Evolutionary conservation across 2,113 vertebrate genomes (phyloP).

Genomic region (Centrocercus urophasianus): DNA sequence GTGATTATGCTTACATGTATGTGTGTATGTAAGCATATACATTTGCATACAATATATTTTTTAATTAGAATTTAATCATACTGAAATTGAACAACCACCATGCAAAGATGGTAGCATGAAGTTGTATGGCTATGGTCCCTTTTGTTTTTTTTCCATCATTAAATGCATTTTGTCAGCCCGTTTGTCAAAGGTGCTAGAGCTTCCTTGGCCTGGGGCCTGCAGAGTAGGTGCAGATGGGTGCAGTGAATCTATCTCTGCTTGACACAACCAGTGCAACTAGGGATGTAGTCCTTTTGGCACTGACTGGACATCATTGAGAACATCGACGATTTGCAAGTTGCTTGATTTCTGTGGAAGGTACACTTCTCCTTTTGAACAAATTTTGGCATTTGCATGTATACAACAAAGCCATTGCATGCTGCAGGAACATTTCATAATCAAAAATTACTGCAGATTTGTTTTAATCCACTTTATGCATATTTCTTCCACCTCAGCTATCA

Average conservation of each 20-base stretch:
- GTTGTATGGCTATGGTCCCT: accelerated
- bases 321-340: not conserved
- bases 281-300: not conserved
- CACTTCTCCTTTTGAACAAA: not conserved
- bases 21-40: not conserved
- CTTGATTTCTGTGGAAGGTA: not conserved
- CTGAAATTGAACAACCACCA: not conserved
- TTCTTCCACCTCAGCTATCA: not conserved
- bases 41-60: not conserved
- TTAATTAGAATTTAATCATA: not conserved
- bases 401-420: accelerated
- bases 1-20: not conserved
- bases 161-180: not conserved
- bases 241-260: not conserved
- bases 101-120: not conserved
- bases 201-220: not conserved
- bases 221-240: accelerated
- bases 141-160: not conserved
- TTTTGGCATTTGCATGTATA: not conserved
- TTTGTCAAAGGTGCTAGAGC: not conserved
- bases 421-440: not conserved
- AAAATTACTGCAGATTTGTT: not conserved
- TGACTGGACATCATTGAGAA: not conserved
- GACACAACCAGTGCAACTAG: not conserved
- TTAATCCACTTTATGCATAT: not conserved